These are phyloP conservation scores for Lutjanus campechanus DNA, from an alignment of 2,797 vertebrate species.

Conservation along the genomic window DNA sequence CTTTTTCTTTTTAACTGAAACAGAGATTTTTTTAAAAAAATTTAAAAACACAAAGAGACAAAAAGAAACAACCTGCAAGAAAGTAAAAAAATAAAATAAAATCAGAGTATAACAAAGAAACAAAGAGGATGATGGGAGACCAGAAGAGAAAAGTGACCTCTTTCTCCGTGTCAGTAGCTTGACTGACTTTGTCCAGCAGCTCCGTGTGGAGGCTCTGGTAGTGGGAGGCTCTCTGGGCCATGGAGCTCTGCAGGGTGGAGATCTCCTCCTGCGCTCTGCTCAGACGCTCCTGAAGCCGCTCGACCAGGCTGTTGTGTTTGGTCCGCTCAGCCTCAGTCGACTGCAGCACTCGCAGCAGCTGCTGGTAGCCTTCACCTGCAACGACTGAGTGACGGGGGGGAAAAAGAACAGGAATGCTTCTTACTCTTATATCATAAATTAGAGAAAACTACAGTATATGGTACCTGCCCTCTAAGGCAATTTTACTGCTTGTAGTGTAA, in stretches of 20 bases:
- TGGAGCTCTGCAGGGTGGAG: constrained; percentile 88
- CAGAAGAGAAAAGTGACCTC: constrained; percentile 82
- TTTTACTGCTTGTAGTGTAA: neutral
- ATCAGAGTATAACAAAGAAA: neutral
- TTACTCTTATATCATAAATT: neutral
- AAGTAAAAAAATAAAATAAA: neutral
- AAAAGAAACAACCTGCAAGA: neutral
- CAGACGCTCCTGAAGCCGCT: constrained; percentile 86
- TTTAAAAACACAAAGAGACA: neutral
- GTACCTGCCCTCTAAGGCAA: neutral
- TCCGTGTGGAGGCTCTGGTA: constrained; percentile 92
- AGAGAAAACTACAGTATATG: neutral
- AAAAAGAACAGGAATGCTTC: neutral
- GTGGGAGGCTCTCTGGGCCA: constrained; percentile 91
- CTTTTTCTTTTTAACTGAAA: constrained; percentile 90
- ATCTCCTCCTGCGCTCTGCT: constrained; percentile 87
- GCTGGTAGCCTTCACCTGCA: constrained; percentile 83
- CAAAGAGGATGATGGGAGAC: neutral
- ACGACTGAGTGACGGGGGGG: neutral
- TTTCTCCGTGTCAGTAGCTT: constrained; percentile 85
- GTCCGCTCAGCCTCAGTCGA: constrained; percentile 85
- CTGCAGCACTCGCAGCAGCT: constrained; percentile 84
- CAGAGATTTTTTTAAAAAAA: neutral
- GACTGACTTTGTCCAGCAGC: constrained; percentile 89
- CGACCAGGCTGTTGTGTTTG: constrained; percentile 80